phyloP scores from a whole-genome alignment of 2,797 vertebrate genomes.

The Cyprinella venusta region DNA sequence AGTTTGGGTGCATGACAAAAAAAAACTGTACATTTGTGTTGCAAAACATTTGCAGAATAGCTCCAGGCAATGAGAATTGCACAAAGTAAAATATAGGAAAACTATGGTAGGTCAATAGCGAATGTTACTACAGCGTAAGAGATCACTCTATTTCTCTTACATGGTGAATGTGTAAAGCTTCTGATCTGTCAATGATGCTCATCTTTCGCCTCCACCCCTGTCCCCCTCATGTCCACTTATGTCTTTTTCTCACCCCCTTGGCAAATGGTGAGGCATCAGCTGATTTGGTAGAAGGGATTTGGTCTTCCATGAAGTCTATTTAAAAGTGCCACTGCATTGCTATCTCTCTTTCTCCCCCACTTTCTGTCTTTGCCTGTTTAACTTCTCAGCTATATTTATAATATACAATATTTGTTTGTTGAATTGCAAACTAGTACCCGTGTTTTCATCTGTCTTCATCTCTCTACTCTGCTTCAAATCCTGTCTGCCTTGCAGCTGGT shows the following conservation, averaged over 20 bases:
- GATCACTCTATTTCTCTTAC: constrained; percentile 24
- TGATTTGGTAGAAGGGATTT: constrained; percentile 81
- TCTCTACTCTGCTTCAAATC: neutral
- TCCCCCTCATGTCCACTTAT: constrained; percentile 14
- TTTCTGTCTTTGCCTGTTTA: constrained; percentile 49
- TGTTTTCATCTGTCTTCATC: constrained; percentile 34
- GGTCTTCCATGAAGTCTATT: constrained; percentile 80
- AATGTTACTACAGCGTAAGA: neutral
- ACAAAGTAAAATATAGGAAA: neutral
- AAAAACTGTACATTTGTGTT: neutral
- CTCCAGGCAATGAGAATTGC: neutral
- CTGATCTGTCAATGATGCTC: constrained; percentile 32
- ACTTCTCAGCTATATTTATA: no score
- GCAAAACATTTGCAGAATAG: neutral
- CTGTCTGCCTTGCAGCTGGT: no score
- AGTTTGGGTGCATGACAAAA: constrained; percentile 10
- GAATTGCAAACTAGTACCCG: neutral
- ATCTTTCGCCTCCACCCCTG: constrained; percentile 14
- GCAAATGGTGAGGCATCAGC: constrained; percentile 77
- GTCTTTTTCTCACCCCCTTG: constrained; percentile 61
- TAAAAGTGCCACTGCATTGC: constrained; percentile 69
- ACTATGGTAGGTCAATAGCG: neutral
- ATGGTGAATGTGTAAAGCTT: constrained; percentile 15
- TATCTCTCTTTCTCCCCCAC: constrained; percentile 33
- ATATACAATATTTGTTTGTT: constrained; percentile 44